Evolutionary conservation across 1,140 invertebrate species (phyloP), one percentile per base, ranked within the genome.

Genomic region (Brachystomella parvula): DNA sequence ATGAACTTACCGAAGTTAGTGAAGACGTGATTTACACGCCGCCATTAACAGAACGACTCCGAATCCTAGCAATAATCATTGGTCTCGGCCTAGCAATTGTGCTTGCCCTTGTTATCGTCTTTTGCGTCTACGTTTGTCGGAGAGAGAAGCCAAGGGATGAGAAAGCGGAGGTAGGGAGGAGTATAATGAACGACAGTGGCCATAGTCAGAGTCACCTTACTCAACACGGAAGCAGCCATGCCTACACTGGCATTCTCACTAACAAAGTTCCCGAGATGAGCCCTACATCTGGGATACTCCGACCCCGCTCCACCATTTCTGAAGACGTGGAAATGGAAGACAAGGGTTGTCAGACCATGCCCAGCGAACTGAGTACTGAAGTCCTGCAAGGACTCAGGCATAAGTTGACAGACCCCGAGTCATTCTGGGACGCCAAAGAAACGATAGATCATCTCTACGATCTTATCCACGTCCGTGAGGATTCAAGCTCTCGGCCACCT

Each of bases 391-490:
- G 83, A 62, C 78, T 90, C 1, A 80, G 84, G 61, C 83, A 86
- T 61, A 84, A 84, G 71, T 75, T 89, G 1, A 85, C 87, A 65
- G 85, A 87, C 74, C 88, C 87, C 0, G 82, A 86, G 49, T 85
- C 86, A 63, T 87, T 87, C 69, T 82, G 84, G 47, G 85, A 88
- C 73, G 87, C 87, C 1, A 80, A 85, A 28, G 86, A 88, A 76
- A 87, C 87, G 80, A 89, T 89, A 60, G 87, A 89, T 73, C 85
- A 87, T 67, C 76, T 89, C 1, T 89, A 89, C 71, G 87, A 89
- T 75, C 79, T 87, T 29, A 88, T 89, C 56, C 87, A 88, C 73
- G 83, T 87, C 1, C 85, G 87, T n/a, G 67, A 71, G 24, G 47
- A 1, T 47, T 9, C 24, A 9, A 53, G 66, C 29, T 68, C 71